phyloP scores from a whole-genome alignment of 2,113 vertebrate genomes.

The Thomomys bottae region DNA sequence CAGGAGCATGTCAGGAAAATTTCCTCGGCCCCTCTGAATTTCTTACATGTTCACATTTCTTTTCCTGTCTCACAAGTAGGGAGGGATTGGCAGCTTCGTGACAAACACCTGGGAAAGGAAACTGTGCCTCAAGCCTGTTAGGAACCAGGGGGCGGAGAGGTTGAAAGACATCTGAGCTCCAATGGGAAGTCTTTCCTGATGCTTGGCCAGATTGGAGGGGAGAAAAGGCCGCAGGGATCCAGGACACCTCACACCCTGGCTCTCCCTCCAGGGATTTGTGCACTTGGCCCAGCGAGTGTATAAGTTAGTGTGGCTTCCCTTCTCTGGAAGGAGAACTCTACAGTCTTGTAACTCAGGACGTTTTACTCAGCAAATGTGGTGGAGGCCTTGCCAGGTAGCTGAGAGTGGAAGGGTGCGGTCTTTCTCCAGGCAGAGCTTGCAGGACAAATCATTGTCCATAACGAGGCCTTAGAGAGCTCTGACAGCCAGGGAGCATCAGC shows the following conservation, averaged over 20 bases:
- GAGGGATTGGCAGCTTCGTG: constrained; percentile 87
- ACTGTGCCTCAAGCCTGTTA: constrained; percentile 72
- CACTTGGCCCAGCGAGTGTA: neutral
- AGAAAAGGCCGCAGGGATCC: neutral
- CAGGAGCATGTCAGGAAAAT: constrained; percentile 90
- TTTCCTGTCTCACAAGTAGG: constrained; percentile 84
- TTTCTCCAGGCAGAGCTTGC: too few species aligned
- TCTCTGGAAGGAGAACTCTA: neutral
- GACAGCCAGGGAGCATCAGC: neutral
- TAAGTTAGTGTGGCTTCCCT: neutral
- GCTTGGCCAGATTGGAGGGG: neutral
- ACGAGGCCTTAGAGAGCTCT: fast-evolving
- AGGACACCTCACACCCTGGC: neutral
- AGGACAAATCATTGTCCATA: fast-evolving
- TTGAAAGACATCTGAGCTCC: constrained; percentile 4
- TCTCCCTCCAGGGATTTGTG: neutral
- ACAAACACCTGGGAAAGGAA: constrained; percentile 86
- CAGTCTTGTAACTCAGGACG: neutral
- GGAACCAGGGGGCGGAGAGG: constrained; percentile 46
- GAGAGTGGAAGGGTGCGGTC: fast-evolving
- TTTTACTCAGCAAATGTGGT: neutral
- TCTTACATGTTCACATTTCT: constrained; percentile 88
- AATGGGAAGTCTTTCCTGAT: neutral
- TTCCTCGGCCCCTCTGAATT: constrained; percentile 87
- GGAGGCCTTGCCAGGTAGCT: neutral